These are phyloP conservation scores for Antedon mediterranea DNA, from an alignment of 53 echinoderm and acorn worm species.

Conservation along the genomic window DNA sequence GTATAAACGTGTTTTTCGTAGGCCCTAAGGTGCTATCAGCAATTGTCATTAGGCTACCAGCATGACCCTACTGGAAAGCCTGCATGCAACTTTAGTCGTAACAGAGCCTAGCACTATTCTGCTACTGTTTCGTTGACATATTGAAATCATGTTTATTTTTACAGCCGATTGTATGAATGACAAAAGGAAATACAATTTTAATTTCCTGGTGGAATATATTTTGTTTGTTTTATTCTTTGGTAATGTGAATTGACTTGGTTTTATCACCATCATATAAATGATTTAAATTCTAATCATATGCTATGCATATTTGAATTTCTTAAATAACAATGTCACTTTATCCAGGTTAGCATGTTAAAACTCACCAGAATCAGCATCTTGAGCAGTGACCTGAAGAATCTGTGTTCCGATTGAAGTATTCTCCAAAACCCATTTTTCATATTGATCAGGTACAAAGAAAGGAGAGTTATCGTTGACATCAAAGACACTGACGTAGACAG, in stretches of 20 bases:
- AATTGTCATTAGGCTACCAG: background rate
- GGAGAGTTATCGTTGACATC: slow-evolving; percentile 81
- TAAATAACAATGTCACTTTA: too few species aligned
- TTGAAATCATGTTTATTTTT: background rate
- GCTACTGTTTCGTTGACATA: background rate
- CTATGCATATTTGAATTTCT: too few species aligned
- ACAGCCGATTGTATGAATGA: background rate
- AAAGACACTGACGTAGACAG: slow-evolving; percentile 62
- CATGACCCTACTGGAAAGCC: background rate
- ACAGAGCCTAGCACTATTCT: background rate
- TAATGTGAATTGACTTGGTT: too few species aligned
- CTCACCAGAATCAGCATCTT: slow-evolving; percentile 69
- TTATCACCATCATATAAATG: too few species aligned
- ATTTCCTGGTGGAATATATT: too few species aligned
- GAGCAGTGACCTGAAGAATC: slow-evolving; percentile 43
- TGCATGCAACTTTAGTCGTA: background rate
- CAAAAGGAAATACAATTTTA: background rate
- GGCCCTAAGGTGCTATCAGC: background rate
- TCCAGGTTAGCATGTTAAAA: too few species aligned
- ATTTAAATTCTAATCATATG: too few species aligned
- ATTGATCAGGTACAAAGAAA: slow-evolving; percentile 30
- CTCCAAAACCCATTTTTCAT: slow-evolving; percentile 61
- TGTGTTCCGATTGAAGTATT: slow-evolving; percentile 45
- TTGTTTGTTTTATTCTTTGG: too few species aligned
- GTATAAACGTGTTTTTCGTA: background rate